Conservation (phyloP, 2,888 invertebrate genomes). For the Meliscaeva auricollis region DNA sequence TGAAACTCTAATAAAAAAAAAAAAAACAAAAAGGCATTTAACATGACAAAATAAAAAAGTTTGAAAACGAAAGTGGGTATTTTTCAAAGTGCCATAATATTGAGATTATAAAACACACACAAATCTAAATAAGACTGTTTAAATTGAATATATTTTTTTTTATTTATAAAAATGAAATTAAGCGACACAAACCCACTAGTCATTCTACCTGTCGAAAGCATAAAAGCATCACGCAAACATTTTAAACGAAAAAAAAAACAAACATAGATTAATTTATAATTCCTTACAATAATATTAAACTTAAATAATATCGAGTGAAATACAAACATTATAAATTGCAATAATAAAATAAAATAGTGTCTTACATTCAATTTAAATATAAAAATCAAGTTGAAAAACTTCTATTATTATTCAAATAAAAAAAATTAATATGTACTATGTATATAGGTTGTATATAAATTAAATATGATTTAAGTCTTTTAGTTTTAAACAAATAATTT, state of each 20-base stretch:
- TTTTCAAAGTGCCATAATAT: conserved; percentile 57
- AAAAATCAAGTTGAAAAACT: conserved; percentile 25
- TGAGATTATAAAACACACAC: conserved; percentile 37
- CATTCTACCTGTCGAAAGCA: conserved; percentile 41
- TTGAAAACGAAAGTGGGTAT: conserved; percentile 51
- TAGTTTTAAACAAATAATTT: conserved; percentile 25
- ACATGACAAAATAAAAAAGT: conserved; percentile 31
- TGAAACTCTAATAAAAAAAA: conserved; percentile 36
- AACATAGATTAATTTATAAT: neutral
- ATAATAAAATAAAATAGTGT: conserved; percentile 23
- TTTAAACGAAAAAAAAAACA: conserved; percentile 19
- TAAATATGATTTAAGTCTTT: conserved; percentile 14
- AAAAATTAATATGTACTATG: conserved; percentile 55
- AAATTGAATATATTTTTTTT: conserved; percentile 31
- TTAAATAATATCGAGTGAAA: conserved; percentile 3
- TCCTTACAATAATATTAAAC: conserved; percentile 4
- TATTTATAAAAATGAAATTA: conserved; percentile 12
- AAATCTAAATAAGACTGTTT: conserved; percentile 71
- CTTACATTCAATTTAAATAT: neutral
- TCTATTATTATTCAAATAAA: neutral
- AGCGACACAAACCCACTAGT: conserved; percentile 64
- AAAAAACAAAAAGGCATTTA: conserved; percentile 57
- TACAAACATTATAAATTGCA: conserved; percentile 18
- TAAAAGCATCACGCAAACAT: conserved; percentile 28
- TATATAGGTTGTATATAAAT: conserved; percentile 72